These are phyloP conservation scores for Semotilus atromaculatus DNA, from an alignment of 2,797 vertebrate species.

Conservation along the genomic window DNA sequence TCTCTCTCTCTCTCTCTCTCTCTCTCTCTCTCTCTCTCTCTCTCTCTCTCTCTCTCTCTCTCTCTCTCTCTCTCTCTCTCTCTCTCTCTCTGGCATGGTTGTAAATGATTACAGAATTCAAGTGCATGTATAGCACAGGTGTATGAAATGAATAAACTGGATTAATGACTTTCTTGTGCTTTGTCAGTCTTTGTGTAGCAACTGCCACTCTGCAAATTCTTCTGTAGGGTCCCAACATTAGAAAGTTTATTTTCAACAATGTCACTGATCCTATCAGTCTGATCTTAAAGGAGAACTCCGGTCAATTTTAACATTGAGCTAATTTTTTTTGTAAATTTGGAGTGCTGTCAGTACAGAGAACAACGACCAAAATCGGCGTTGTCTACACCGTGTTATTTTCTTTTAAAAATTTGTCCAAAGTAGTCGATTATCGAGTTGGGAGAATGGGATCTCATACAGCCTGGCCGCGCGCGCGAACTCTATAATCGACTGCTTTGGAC, in stretches of 20 bases:
- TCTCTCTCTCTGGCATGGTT: conserved; percentile 3
- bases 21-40: background rate
- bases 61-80: background rate
- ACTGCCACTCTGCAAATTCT: background rate
- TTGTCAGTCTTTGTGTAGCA: background rate
- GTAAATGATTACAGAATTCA: conserved; percentile 23
- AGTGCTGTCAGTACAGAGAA: too few species aligned
- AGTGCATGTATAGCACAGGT: conserved; percentile 27
- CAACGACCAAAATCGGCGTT: too few species aligned
- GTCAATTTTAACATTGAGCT: too few species aligned
- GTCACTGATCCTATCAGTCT: background rate
- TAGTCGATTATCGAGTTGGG: too few species aligned
- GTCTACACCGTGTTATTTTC: too few species aligned
- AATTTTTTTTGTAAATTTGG: too few species aligned
- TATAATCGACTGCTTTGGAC: too few species aligned
- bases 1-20: background rate
- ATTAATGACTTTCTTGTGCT: background rate
- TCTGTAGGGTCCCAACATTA: background rate
- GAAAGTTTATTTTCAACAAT: background rate
- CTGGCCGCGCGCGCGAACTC: too few species aligned
- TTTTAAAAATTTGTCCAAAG: too few species aligned
- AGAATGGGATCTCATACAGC: too few species aligned
- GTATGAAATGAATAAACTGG: conserved; percentile 17
- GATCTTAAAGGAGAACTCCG: too few species aligned
- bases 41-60: background rate